Evolutionary conservation across 2,888 invertebrate species (phyloP), one percentile per base, ranked within the genome.

Genomic region (Strigamia transsilvanica): DNA sequence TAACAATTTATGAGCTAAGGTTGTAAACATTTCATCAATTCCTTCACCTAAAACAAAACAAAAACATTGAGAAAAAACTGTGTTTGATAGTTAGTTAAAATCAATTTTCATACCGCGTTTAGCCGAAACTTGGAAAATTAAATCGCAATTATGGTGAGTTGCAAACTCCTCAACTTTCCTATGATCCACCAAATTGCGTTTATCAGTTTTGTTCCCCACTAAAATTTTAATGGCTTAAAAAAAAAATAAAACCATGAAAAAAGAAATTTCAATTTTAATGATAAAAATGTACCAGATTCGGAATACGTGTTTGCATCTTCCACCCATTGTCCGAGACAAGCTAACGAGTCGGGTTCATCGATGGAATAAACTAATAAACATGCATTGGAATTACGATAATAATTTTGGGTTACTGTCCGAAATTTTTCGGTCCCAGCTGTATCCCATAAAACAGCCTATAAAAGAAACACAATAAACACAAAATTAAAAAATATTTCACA

Each of bases 341-440:
- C 77, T 81, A 84, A 83, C 61, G 84, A 79, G 81, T 84, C 84
- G 51, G 84, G 83, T 78, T 84, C 83, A 83, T 83, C 82, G 82
- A 82, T 73, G 77, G 83, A 83, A 83, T 83, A 84, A 82, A 84
- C 83, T 79, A 84, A 80, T 83, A 84, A 82, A 83, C 84, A 84
- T 81, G 83, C 84, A 82, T 84, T 81, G 81, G 84, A 83, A 83
- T 83, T 84, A 80, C 84, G 81, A 80, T 84, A 84, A 82, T 84
- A 84, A 83, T 84, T 84, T 83, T 83, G 83, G 78, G 84, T 84
- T 81, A 84, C 82, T 73, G 84, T 84, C 82, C 84, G 84, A 83
- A 84, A 84, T 83, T 83, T 82, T 82, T 84, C 84, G 61, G 83
- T 84, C 79, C 84, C 84, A 83, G 83, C 84, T 82, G 84, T 84